A percentile compares a stretch with the other conserved stretches of the same genome.
phyloP scores from a whole-genome alignment of 1,140 invertebrate genomes.

The Sinella curviseta region DNA sequence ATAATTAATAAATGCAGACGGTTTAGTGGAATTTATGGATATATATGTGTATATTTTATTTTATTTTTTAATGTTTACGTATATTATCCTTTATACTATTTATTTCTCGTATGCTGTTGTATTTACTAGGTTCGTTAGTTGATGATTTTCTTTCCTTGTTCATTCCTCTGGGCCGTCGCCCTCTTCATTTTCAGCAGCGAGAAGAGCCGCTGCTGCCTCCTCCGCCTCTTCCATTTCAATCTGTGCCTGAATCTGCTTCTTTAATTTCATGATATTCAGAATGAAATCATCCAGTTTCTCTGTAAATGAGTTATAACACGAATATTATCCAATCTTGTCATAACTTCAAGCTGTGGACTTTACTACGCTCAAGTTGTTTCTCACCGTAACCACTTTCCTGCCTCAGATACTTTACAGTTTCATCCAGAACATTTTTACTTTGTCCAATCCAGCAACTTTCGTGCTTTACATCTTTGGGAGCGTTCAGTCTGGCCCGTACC shows the following conservation, averaged over 20 bases:
- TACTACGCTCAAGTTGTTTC: neutral
- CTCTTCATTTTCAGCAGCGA: neutral
- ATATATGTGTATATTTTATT: too few relatives aligned
- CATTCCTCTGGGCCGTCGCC: neutral
- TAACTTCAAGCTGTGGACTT: too few relatives aligned
- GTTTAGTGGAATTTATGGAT: too few relatives aligned
- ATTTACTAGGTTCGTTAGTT: too few relatives aligned
- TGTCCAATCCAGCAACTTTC: conserved; percentile 18
- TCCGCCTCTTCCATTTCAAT: conserved; percentile 27
- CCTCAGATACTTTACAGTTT: conserved; percentile 21
- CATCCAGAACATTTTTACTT: neutral
- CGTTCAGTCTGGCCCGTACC: neutral
- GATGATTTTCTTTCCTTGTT: too few relatives aligned
- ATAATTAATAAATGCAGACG: too few relatives aligned
- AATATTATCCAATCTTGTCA: neutral
- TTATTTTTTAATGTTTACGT: too few relatives aligned
- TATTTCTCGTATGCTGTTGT: too few relatives aligned
- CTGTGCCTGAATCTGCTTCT: conserved; percentile 18
- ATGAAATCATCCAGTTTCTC: conserved; percentile 39
- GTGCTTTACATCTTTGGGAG: conserved; percentile 2
- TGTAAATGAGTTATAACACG: neutral
- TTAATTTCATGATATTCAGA: conserved; percentile 35
- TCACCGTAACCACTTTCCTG: conserved; percentile 34
- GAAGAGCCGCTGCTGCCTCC: neutral
- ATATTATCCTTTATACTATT: too few relatives aligned